phyloP scores from a whole-genome alignment of 2,797 vertebrate genomes.

The Micrastur ruficollis region DNA sequence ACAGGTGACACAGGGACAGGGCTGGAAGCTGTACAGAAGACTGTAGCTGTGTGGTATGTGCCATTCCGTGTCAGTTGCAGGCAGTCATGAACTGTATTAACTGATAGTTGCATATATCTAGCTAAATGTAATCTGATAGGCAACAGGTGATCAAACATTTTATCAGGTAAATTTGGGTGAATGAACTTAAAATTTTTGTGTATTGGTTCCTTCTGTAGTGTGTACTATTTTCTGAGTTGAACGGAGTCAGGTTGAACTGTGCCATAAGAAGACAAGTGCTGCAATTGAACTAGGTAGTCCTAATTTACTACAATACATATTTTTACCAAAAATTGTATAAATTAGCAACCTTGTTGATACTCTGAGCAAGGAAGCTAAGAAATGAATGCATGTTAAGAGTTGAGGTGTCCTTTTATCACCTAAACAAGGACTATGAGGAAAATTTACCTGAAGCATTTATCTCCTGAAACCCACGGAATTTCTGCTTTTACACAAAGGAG shows the following conservation, averaged over 20 bases:
- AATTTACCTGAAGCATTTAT: background rate
- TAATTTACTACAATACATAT: background rate
- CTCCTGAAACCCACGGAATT: background rate
- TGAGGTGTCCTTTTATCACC: background rate
- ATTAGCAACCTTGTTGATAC: background rate
- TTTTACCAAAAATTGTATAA: background rate
- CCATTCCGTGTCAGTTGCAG: background rate
- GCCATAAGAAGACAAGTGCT: background rate
- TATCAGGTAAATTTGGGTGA: background rate
- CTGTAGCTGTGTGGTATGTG: rapidly evolving
- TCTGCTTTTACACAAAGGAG: background rate
- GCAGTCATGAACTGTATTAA: background rate
- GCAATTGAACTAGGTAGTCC: background rate
- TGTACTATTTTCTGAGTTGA: background rate
- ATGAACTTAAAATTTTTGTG: background rate
- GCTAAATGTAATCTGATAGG: background rate
- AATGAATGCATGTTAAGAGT: background rate
- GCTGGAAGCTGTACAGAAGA: background rate
- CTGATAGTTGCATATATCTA: background rate
- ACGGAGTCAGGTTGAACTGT: background rate
- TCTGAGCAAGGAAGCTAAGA: background rate
- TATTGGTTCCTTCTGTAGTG: background rate
- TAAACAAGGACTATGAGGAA: background rate
- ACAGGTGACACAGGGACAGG: too few relatives aligned
- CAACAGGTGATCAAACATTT: background rate